Percentiles rank a stretch among this genome's conserved stretches.
Evolutionary conservation across 2,797 vertebrate genomes (phyloP).

Genomic region (Dicrostonyx torquatus): DNA sequence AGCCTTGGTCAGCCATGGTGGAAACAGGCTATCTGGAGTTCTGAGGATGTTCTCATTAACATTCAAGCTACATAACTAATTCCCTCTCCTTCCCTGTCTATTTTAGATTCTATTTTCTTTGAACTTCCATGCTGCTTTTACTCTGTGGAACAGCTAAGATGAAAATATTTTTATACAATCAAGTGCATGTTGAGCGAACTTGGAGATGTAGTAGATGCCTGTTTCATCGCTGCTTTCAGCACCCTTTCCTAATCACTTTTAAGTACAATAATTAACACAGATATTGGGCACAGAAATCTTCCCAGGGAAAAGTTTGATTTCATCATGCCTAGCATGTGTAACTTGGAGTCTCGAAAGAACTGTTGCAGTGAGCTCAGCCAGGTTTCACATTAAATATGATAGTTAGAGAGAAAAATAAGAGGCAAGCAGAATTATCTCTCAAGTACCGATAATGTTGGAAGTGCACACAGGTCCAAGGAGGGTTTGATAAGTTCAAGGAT

Average conservation of each 20-base stretch:
- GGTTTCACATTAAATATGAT: slow-evolving; percentile 59
- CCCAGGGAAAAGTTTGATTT: slow-evolving; percentile 63
- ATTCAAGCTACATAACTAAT: slow-evolving; percentile 10
- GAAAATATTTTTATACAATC: slow-evolving; percentile 68
- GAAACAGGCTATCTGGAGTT: background rate
- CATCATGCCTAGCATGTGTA: slow-evolving; percentile 50
- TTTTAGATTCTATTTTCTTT: slow-evolving; percentile 67
- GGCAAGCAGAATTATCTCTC: slow-evolving; percentile 42
- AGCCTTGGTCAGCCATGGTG: background rate
- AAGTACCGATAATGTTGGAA: slow-evolving; percentile 18
- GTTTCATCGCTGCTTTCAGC: slow-evolving; percentile 57
- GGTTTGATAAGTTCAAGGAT: background rate
- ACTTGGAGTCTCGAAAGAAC: slow-evolving; percentile 58
- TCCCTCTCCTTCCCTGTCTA: slow-evolving; percentile 30
- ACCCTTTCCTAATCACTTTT: slow-evolving; percentile 55
- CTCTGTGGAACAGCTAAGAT: slow-evolving; percentile 64
- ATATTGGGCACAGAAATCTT: slow-evolving; percentile 56
- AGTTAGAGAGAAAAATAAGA: slow-evolving; percentile 58
- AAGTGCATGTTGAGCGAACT: slow-evolving; percentile 41
- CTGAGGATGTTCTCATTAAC: background rate
- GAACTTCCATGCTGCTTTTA: slow-evolving; percentile 64
- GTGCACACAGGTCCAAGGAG: slow-evolving; percentile 28
- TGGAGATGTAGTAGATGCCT: slow-evolving; percentile 57
- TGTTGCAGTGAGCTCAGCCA: slow-evolving; percentile 52
- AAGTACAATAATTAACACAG: slow-evolving; percentile 69